These are phyloP conservation scores for Clivina fossor DNA, from an alignment of 2,888 invertebrate species.

Conservation along the genomic window DNA sequence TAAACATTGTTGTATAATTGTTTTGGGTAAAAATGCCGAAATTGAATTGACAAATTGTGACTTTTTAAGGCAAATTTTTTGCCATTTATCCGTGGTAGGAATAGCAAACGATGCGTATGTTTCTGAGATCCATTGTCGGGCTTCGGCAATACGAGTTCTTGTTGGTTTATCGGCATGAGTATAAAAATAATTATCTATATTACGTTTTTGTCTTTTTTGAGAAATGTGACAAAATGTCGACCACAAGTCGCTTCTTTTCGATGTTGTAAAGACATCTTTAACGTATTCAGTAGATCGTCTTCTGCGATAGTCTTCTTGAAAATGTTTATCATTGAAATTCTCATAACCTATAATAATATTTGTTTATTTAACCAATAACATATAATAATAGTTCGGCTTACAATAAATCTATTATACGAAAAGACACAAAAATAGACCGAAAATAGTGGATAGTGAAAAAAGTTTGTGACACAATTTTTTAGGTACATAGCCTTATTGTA, in stretches of 20 bases:
- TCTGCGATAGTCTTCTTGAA: conserved; percentile 50
- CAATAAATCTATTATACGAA: too few relatives aligned
- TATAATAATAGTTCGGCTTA: too few relatives aligned
- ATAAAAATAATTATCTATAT: conserved; percentile 44
- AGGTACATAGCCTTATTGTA: too few relatives aligned
- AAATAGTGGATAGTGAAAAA: too few relatives aligned
- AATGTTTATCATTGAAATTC: conserved; percentile 40
- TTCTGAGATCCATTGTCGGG: conserved; percentile 83
- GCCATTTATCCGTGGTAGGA: conserved; percentile 78
- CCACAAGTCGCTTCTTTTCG: background rate
- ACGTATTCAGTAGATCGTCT: conserved; percentile 51
- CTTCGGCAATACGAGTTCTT: conserved; percentile 70
- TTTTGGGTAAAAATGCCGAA: conserved; percentile 73
- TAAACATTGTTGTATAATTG: conserved; percentile 72
- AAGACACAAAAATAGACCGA: too few relatives aligned
- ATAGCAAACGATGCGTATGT: conserved; percentile 86
- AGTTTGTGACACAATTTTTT: too few relatives aligned
- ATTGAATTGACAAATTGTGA: conserved; percentile 81
- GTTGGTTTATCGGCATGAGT: conserved; percentile 61
- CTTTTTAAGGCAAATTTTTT: conserved; percentile 75
- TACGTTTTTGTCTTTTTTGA: conserved; percentile 31
- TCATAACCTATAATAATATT: too few relatives aligned
- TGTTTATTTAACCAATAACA: too few relatives aligned
- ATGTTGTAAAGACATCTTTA: background rate
- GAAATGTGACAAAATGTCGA: background rate